Base-by-base conservation (phyloP, 2,797 vertebrate genomes). In the Setipinna tenuifilis region DNA sequence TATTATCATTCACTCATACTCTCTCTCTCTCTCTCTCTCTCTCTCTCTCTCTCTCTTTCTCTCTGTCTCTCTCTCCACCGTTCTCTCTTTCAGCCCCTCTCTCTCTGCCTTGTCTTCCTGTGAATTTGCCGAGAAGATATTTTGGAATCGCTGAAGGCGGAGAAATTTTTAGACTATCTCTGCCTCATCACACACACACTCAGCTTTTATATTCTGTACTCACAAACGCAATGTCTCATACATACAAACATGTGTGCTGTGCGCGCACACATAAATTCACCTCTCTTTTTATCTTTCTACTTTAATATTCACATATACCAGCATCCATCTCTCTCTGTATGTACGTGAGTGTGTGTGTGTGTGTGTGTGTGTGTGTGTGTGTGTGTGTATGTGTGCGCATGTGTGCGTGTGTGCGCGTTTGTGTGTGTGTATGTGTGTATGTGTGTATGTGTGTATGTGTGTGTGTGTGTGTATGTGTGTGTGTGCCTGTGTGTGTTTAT, bases 101-200 rank as follows among this genome's bases (percentile, higher is more conserved):
- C 81, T 86, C 87, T 84, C 41, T 81, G 58, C 81, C 68, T 85
- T 85, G 19, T 12, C 58, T 61, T 46, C 57, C 58, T 75, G 68
- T 75, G 68, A 35, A 35, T 75, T 75, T 28, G 14, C 28, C 31
- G 11, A 41, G 68, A 31, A 75, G 68, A 75, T 75, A 75, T 84
- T 23, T 41, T 84, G 85, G 85, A 84, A 71, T 84, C 80, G 84
- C 88, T 87, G 83, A 85, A 86, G 82, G 21, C 82, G 1, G 75
- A 41, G 58, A 86, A 83, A 35, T 75, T 83, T 87, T 86, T 81
- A 83, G 81, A 82, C 85, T 82, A 81, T 78, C 68, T 61, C 83
- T 78, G 17, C 68, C 58, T 84, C 87, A 85, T 88, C 84, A 54
- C 19, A 6, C 48, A 35, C 81, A 44, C 31, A 83, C 61, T 58